phyloP scores from a whole-genome alignment of 1,140 invertebrate species.

The Caenorhabditis brenneri region DNA sequence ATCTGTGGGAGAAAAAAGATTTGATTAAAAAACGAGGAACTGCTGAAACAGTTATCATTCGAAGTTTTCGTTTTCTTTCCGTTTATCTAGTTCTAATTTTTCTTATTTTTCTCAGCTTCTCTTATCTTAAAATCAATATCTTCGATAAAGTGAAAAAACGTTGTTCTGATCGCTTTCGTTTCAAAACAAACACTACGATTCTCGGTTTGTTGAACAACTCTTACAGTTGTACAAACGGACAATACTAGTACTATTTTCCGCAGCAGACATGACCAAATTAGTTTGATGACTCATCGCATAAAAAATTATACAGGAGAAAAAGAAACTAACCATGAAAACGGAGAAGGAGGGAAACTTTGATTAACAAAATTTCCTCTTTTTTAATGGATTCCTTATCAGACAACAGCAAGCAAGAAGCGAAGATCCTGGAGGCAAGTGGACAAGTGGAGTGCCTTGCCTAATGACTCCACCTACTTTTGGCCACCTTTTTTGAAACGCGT shows the following conservation, averaged over 20 bases:
- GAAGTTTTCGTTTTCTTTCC: too few relatives aligned
- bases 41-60: neutral
- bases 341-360: neutral
- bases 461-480: constrained; percentile 8
- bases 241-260: neutral
- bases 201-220: neutral
- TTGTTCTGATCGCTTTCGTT: neutral
- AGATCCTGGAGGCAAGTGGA: neutral
- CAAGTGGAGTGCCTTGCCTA: neutral
- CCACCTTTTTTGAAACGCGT: neutral
- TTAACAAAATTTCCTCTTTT: neutral
- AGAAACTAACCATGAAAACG: constrained; percentile 6
- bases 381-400: neutral
- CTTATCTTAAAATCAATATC: constrained; percentile 7
- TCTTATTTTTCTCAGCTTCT: neutral
- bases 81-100: neutral
- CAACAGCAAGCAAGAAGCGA: neutral
- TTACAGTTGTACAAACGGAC: neutral
- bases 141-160: neutral
- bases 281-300: neutral
- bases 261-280: neutral
- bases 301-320: neutral
- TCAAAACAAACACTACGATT: neutral
- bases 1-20: too few relatives aligned
- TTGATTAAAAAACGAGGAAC: too few relatives aligned